phyloP scores from a whole-genome alignment of 64 coral and sea anemone genomes.

The Montipora cactus region DNA sequence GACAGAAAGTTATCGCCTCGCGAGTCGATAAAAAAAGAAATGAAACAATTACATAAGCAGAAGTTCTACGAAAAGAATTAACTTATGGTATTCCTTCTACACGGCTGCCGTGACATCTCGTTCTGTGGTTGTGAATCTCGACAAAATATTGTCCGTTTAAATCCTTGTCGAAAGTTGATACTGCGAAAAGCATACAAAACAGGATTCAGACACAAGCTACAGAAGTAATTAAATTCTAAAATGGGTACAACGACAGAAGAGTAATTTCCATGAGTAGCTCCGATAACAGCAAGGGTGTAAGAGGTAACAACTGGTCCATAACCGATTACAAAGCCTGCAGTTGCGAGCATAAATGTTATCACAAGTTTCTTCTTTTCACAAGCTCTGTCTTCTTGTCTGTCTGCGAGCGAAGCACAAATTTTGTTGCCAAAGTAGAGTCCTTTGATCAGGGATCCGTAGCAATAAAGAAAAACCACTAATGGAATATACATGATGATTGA shows the following conservation, averaged over 20 bases:
- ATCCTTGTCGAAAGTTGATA: neutral
- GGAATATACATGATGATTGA: conserved; percentile 17
- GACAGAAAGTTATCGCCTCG: too few relatives aligned
- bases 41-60: too few relatives aligned
- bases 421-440: conserved; percentile 59
- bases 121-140: neutral
- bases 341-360: neutral
- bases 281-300: neutral
- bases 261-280: neutral
- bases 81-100: too few relatives aligned
- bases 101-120: neutral
- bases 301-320: neutral
- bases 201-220: neutral
- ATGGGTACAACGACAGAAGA: neutral
- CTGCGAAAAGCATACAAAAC: conserved; percentile 11
- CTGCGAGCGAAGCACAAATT: neutral
- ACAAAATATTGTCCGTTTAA: conserved; percentile 5
- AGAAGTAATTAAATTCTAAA: neutral
- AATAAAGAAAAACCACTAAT: conserved; percentile 4
- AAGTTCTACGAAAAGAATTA: too few relatives aligned
- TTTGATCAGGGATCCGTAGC: conserved; percentile 54
- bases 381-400: neutral
- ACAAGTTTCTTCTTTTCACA: conserved; percentile 37
- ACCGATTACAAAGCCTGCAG: neutral
- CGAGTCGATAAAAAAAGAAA: too few relatives aligned